A percentile compares a stretch with the other conserved stretches of the same genome.
These are phyloP conservation scores for Tragelaphus imberbis DNA, from an alignment of 2,113 vertebrate species.

Conservation along the genomic window DNA sequence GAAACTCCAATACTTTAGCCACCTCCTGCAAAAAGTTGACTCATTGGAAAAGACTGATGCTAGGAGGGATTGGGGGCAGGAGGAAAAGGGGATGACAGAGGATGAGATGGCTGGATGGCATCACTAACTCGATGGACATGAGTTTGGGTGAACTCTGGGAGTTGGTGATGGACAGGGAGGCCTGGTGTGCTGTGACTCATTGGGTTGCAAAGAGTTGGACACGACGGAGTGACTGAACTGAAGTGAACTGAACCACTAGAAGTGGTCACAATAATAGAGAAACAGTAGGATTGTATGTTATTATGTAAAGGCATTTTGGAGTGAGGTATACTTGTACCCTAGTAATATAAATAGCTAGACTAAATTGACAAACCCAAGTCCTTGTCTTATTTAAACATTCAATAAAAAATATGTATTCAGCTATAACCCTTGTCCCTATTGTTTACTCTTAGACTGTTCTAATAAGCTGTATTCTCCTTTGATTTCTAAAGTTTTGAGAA, in stretches of 20 bases:
- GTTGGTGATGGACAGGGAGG: too few species aligned
- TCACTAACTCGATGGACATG: too few species aligned
- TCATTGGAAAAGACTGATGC: too few species aligned
- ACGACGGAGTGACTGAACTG: too few species aligned
- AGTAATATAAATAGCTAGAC: neutral
- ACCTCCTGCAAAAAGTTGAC: too few species aligned
- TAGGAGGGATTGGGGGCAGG: too few species aligned
- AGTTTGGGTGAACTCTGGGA: too few species aligned
- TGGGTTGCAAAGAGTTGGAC: rapidly evolving
- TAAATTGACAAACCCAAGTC: neutral
- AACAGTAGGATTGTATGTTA: neutral
- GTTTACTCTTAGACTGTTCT: neutral
- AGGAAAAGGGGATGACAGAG: too few species aligned
- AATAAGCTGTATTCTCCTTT: neutral
- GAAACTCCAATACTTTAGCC: too few species aligned
- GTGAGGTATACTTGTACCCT: neutral
- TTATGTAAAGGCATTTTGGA: neutral
- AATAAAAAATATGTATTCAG: neutral
- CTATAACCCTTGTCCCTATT: neutral
- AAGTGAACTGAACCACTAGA: neutral
- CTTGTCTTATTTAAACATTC: neutral
- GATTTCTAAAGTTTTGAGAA: conserved; percentile 14
- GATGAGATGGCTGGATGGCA: too few species aligned
- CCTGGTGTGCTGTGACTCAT: too few species aligned
- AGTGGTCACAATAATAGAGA: neutral